These are phyloP conservation scores for Drosophila orosa DNA, from an alignment of 1,140 invertebrate species.

Conservation along the genomic window DNA sequence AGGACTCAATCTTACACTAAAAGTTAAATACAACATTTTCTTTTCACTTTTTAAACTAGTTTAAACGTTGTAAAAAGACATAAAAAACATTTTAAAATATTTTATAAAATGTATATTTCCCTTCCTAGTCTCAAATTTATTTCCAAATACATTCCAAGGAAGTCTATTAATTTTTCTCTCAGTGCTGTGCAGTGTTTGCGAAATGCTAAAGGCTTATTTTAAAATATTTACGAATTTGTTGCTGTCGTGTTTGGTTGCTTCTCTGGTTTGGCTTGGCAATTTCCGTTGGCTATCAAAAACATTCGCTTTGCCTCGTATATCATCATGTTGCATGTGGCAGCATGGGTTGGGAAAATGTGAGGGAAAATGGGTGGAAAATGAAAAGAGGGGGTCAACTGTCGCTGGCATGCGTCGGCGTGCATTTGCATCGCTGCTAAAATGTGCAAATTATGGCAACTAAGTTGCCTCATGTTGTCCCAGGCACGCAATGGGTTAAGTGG, in stretches of 20 bases:
- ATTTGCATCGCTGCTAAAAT: conserved; percentile 63
- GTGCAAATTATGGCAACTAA: conserved; percentile 80
- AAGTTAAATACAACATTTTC: background rate
- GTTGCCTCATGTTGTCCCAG: conserved; percentile 67
- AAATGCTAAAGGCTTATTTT: conserved; percentile 30
- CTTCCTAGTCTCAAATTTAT: background rate
- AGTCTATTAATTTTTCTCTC: background rate
- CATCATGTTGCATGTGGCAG: conserved; percentile 38
- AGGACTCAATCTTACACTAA: too few relatives aligned
- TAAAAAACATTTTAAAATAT: background rate
- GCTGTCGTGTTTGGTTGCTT: conserved; percentile 45
- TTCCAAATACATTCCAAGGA: background rate
- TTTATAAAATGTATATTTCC: background rate
- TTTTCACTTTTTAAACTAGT: background rate
- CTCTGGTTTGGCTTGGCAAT: conserved; percentile 63
- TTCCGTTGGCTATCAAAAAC: conserved; percentile 71
- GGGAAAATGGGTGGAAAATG: background rate
- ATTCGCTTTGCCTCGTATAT: conserved; percentile 52
- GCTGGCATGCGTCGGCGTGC: conserved; percentile 56
- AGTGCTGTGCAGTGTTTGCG: conserved; percentile 1
- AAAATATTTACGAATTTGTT: conserved; percentile 66
- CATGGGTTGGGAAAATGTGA: background rate
- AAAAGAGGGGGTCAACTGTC: conserved; percentile 42
- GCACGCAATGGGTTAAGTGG: conserved; percentile 56
- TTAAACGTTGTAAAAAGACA: background rate